Conservation (phyloP, 92 coral and sea anemone species). For the Heliopora coerulea region DNA sequence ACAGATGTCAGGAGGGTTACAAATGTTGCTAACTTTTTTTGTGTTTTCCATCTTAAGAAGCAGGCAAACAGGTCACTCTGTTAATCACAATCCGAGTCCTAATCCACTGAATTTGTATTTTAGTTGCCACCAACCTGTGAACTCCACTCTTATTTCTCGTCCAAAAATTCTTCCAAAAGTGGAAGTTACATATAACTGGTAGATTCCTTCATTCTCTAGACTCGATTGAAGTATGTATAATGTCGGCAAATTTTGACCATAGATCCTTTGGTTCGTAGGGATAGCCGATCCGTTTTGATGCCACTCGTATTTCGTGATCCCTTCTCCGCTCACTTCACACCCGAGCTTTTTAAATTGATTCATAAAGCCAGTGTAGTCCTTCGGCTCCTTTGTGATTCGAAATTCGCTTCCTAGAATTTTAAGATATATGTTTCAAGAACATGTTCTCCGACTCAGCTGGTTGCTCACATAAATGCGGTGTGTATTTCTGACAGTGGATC, state of each 20-base stretch:
- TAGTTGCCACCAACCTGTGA: neutral
- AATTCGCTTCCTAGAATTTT: conserved; percentile 14
- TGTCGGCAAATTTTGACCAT: neutral
- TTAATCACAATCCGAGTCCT: no score
- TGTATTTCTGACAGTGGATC: no score
- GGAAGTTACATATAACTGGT: conserved; percentile 23
- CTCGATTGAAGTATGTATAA: neutral
- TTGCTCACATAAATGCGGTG: no score
- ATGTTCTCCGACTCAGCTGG: no score
- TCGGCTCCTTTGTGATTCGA: conserved; percentile 2
- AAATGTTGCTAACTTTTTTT: no score
- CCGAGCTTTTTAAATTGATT: neutral
- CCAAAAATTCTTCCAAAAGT: conserved; percentile 31
- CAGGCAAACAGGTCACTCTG: no score
- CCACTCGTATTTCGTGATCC: neutral
- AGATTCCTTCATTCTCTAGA: conserved; percentile 16
- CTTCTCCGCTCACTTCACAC: neutral
- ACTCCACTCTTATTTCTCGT: conserved; percentile 35
- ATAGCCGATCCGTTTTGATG: neutral
- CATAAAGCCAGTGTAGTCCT: conserved; percentile 17
- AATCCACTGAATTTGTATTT: no score
- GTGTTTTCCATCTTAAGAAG: no score
- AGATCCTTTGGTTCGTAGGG: neutral
- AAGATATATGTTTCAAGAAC: no score
- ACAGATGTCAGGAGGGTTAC: no score